phyloP scores from a whole-genome alignment of 2,797 vertebrate species.

The Phataginus tricuspis region DNA sequence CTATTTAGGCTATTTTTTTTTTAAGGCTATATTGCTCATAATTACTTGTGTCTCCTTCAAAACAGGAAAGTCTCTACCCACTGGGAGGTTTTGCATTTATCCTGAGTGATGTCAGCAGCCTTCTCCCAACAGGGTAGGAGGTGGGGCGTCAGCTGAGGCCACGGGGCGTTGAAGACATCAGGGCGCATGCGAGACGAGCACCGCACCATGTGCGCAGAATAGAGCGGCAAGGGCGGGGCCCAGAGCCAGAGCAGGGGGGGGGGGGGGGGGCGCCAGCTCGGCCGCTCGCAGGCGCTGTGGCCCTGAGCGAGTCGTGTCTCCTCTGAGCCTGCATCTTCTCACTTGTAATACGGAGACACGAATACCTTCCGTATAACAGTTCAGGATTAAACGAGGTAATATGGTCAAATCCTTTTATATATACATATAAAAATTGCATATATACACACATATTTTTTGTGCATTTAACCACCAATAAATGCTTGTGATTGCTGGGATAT shows the following conservation, averaged over 20 bases:
- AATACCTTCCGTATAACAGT: background rate
- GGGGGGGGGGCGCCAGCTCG: accelerated
- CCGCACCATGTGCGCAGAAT: too few species aligned
- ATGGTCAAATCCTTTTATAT: background rate
- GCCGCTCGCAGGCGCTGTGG: background rate
- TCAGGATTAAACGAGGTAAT: background rate
- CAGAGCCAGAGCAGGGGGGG: accelerated
- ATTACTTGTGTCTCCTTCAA: background rate
- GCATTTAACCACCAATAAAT: background rate
- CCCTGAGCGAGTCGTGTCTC: background rate
- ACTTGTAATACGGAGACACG: background rate
- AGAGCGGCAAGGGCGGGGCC: background rate
- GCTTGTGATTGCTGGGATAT: background rate
- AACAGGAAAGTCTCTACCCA: background rate
- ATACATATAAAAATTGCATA: background rate
- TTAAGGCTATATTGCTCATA: background rate
- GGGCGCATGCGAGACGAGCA: background rate
- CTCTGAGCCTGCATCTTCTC: background rate
- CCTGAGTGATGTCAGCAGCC: background rate
- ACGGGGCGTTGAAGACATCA: too few species aligned
- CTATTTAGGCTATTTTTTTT: background rate
- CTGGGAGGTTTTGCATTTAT: background rate
- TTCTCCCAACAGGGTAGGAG: background rate
- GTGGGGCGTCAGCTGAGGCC: accelerated
- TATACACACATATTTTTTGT: background rate